These are phyloP conservation scores for Phaethon lepturus DNA, from an alignment of 2,113 vertebrate genomes.

Conservation along the genomic window DNA sequence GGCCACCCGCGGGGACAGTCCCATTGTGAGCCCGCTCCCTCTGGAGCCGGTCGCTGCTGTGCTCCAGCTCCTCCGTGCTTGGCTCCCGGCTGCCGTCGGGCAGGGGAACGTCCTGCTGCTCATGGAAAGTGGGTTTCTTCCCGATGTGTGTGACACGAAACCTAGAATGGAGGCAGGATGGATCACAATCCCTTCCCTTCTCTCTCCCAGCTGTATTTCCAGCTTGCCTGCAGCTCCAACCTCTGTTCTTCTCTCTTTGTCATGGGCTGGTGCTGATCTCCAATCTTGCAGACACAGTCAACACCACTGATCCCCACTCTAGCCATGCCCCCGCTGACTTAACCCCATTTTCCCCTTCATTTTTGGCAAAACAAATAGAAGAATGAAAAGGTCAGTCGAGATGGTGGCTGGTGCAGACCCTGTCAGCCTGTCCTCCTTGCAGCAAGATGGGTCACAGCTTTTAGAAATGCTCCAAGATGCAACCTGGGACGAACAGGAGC, in stretches of 20 bases:
- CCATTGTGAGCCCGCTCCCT: constrained; percentile 57
- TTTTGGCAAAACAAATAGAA: neutral
- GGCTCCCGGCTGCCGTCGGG: constrained; percentile 60
- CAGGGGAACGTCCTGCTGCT: constrained; percentile 70
- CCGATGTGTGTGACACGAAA: constrained; percentile 91
- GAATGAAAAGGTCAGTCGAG: neutral
- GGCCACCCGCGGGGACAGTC: neutral
- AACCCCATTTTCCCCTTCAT: neutral
- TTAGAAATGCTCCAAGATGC: neutral
- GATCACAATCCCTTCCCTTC: neutral
- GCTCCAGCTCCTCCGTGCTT: constrained; percentile 48
- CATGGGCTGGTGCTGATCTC: neutral
- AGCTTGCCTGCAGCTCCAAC: neutral
- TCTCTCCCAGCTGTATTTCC: neutral
- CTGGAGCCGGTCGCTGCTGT: constrained; percentile 49
- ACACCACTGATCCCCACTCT: accelerated
- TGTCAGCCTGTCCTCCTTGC: neutral
- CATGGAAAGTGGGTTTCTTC: constrained; percentile 80
- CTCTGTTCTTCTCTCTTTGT: accelerated
- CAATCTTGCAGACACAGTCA: neutral
- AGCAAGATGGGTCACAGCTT: neutral
- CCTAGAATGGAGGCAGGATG: constrained; percentile 47
- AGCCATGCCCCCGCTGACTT: neutral
- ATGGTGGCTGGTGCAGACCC: neutral
- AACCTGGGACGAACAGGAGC: neutral